Conservation (phyloP, 1,140 invertebrate species). For the Drosophila biarmipes region DNA sequence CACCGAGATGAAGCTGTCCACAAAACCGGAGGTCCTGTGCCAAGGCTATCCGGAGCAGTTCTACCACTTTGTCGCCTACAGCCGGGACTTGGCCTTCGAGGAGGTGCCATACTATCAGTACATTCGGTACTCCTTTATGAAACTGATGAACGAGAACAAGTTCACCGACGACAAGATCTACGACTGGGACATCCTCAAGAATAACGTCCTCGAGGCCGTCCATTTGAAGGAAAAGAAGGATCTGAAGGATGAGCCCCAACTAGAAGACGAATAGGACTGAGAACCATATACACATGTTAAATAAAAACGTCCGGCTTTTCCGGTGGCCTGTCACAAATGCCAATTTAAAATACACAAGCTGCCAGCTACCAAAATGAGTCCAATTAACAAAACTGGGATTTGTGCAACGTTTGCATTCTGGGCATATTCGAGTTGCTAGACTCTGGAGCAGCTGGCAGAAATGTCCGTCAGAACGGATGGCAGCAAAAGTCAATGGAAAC, state of each 20-base stretch:
- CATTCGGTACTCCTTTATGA: constrained; percentile 93
- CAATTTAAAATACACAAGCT: constrained; percentile 74
- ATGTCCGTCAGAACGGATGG: constrained; percentile 64
- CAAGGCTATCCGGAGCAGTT: constrained; percentile 97
- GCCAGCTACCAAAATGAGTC: constrained; percentile 76
- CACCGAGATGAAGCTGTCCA: constrained; percentile 98
- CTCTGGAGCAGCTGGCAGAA: constrained; percentile 52
- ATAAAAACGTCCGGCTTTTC: constrained; percentile 21
- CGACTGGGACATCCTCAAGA: constrained; percentile 98
- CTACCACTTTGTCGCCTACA: constrained; percentile 97
- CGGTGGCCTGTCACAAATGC: constrained; percentile 61
- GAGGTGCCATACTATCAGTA: constrained; percentile 98
- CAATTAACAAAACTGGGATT: constrained; percentile 78
- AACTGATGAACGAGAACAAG: constrained; percentile 98
- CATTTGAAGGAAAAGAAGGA: background rate
- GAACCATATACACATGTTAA: background rate
- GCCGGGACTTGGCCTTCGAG: constrained; percentile 95
- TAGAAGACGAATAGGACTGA: constrained; percentile 87
- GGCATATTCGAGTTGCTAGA: constrained; percentile 35
- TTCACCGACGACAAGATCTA: constrained; percentile 99
- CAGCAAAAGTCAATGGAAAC: constrained; percentile 58
- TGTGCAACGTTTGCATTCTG: constrained; percentile 74
- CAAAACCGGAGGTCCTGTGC: constrained; percentile 94
- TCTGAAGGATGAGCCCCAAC: background rate
- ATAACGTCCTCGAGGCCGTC: background rate